phyloP scores from a whole-genome alignment of 2,797 vertebrate genomes.

The Peromyscus melanophrys region DNA sequence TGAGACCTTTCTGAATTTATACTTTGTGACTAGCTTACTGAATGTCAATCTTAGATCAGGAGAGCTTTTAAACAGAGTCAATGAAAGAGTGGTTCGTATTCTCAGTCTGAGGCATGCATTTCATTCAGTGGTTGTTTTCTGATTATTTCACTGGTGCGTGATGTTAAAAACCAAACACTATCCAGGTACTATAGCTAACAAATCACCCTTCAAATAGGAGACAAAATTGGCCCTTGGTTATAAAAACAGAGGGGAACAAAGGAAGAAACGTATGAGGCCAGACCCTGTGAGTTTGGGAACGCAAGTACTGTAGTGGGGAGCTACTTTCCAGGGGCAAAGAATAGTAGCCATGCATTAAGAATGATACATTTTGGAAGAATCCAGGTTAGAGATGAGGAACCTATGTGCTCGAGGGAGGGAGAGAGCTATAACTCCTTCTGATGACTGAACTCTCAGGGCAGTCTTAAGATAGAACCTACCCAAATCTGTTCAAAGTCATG shows the following conservation, averaged over 20 bases:
- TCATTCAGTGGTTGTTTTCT: neutral
- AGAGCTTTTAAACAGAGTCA: constrained; percentile 2
- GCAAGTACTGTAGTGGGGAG: no score
- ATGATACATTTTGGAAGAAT: neutral
- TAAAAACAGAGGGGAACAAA: neutral
- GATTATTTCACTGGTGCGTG: neutral
- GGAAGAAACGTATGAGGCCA: neutral
- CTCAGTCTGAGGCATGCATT: neutral
- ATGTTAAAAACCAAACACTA: constrained; percentile 26
- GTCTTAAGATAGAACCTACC: neutral
- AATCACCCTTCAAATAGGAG: neutral
- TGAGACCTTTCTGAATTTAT: neutral
- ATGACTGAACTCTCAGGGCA: neutral
- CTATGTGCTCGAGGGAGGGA: neutral
- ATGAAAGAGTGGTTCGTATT: neutral
- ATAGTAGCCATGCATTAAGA: neutral
- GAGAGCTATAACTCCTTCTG: neutral
- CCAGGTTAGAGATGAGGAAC: neutral
- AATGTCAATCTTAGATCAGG: constrained; percentile 2
- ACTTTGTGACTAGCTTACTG: neutral
- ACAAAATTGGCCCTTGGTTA: neutral
- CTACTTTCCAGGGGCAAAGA: neutral
- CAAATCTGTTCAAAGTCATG: neutral
- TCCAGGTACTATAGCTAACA: neutral
- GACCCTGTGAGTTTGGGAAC: neutral